Base-by-base conservation (phyloP, 2,888 invertebrate genomes). In the Lasius fuliginosus region DNA sequence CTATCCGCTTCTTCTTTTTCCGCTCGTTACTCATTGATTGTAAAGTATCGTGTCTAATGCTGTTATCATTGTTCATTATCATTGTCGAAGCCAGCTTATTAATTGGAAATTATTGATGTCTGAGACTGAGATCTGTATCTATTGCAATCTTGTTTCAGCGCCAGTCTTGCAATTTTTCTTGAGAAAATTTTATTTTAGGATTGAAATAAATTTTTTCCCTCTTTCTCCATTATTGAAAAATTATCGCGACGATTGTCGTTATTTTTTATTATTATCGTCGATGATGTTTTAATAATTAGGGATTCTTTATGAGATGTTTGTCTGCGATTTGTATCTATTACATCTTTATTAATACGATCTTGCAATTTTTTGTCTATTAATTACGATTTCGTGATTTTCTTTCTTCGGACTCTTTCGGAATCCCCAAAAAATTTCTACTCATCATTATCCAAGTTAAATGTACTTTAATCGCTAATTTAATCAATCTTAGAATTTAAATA, bases 21-120 rank as follows among this genome's bases (percentile, higher is more conserved):
- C 56, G 40, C 53, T 49, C 62, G 40, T 56, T 76, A 53, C 73
- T 60, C 62, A 65, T 71, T 65, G 67, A 69, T 75, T 46, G 79
- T 49, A 49, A 33, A 81, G 79, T 27, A 81, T 62, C 71, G 60
- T 12, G 71, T 81, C 71, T 49, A 46, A 27, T 36, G 60, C 23
- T n/a, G 79, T 71, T 81, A 81, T 71, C 60, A 60, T 71, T 79
- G 71, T 71, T 71, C 23, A 62, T 71, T 81, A 81, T 81, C 71
- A 60, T 49, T 69, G 30, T 42, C 60, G 69, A 46, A 58, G 69
- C 36, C 27, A 46, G 27, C 18, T 36, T 71, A 71, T 71, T 71
- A 81, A 81, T 81, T 81, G 46, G 46, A 71, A 60, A 71, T 81
- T 81, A 81, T 71, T 62, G 71, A 81, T 81, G 60, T 49, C 60